Evolutionary conservation across 2,797 vertebrate genomes (phyloP), one percentile per base, ranked within the genome.

Genomic region (Paramormyrops hopkinsi): DNA sequence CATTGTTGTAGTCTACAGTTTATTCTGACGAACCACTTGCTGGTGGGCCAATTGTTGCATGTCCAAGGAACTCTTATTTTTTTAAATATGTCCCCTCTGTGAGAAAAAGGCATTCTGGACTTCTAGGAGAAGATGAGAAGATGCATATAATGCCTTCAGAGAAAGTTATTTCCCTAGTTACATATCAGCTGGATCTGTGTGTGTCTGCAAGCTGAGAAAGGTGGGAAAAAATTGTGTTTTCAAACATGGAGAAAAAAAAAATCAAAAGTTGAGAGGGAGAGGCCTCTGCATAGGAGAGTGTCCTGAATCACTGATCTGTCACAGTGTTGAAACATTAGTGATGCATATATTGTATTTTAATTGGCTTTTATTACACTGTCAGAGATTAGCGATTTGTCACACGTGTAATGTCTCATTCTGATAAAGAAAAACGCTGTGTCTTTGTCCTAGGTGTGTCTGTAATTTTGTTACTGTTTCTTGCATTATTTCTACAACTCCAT

Each of bases 11-110:
- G 94, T 93, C 95, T 94, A 93, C 93, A 94, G 92, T 93, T 95
- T 94, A 93, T 93, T 94, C 89, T 93, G 95, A 59, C 12, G 50
- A 95, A 93, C 91, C 94, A 94, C 92, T 95, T 94, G 95, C 95
- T 93, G 92, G 93, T 95, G 95, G 95, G 95, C 94, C 95, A 94
- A 94, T 94, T 93, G 95, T 95, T 96, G 96, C 96, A 96, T 96
- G 96, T 96, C 93, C 91, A 93, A 95, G 94, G 94, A 95, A 93
- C 94, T 46, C 25, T 69, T 69, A 1, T 29, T 87, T 83, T 53
- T 51, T 5, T 3, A 11, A 85, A 73, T 89, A 94, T 95, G 93
- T 94, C 93, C 95, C 88, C 56, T 92, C 93, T 94, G 93, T 93
- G 94, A 94, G 94, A 88, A 92, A 93, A 93, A 95, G 94, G 93